A percentile compares a stretch with the other conserved stretches of the same genome.
phyloP scores from a whole-genome alignment of 2,888 invertebrate species.

The Patella ulyssiponensis region DNA sequence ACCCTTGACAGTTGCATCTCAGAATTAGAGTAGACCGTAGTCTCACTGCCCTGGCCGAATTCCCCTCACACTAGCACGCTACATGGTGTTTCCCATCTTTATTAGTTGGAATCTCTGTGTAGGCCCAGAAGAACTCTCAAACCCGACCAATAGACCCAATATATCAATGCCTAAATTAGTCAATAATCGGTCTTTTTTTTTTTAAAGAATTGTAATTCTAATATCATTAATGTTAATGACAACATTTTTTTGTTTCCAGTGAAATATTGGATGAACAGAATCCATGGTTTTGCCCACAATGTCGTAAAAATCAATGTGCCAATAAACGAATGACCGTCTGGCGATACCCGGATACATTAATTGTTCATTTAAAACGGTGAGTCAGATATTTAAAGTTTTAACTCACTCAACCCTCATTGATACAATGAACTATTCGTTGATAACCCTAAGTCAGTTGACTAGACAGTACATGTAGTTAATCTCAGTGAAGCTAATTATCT shows the following conservation, averaged over 20 bases:
- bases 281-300: slow-evolving; percentile 79
- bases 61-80: not conserved
- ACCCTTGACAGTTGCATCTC: too few relatives aligned
- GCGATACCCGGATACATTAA: slow-evolving; percentile 78
- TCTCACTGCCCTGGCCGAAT: not conserved
- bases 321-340: slow-evolving; percentile 79
- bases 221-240: slow-evolving; percentile 1
- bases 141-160: too few relatives aligned
- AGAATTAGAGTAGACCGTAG: too few relatives aligned
- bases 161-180: not conserved
- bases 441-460: too few relatives aligned
- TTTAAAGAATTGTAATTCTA: not conserved
- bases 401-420: slow-evolving; percentile 56
- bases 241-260: slow-evolving; percentile 69
- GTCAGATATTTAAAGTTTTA: slow-evolving; percentile 49
- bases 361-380: slow-evolving; percentile 78
- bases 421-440: slow-evolving; percentile 72
- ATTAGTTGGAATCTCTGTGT: too few relatives aligned
- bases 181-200: slow-evolving; percentile 10
- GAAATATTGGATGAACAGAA: slow-evolving; percentile 79
- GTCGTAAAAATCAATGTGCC: slow-evolving; percentile 78
- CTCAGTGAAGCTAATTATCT: too few relatives aligned
- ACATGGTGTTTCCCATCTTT: not conserved
- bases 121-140: too few relatives aligned
- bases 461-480: too few relatives aligned